Conservation (phyloP, 2,888 invertebrate species). For the Plagodis pulveraria region DNA sequence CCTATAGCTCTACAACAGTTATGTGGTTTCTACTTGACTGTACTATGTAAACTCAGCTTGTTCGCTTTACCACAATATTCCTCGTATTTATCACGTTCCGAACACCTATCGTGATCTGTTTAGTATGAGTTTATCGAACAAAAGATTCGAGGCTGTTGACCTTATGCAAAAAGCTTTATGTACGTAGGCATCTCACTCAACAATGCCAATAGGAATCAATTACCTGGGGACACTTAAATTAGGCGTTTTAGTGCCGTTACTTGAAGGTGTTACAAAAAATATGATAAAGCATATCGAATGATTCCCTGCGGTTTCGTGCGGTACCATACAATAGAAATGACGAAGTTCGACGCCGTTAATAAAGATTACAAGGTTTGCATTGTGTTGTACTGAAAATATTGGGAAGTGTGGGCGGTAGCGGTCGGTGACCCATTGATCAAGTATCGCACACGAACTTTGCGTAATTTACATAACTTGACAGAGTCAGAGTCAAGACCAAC, state of each 20-base stretch:
- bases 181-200: slow-evolving; percentile 52
- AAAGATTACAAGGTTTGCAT: slow-evolving; percentile 47
- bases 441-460: slow-evolving; percentile 71
- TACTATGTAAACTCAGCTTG: slow-evolving; percentile 19
- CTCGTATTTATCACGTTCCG: slow-evolving; percentile 50
- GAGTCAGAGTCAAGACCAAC: slow-evolving; percentile 65
- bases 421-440: slow-evolving; percentile 75
- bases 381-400: slow-evolving; percentile 52
- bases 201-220: slow-evolving; percentile 68
- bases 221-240: slow-evolving; percentile 62
- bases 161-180: slow-evolving; percentile 61
- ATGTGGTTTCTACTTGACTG: slow-evolving; percentile 4
- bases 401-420: slow-evolving; percentile 61
- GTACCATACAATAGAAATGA: slow-evolving; percentile 41
- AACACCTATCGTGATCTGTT: slow-evolving; percentile 52
- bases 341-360: slow-evolving; percentile 49
- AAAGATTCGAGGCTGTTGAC: slow-evolving; percentile 67
- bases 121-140: slow-evolving; percentile 65
- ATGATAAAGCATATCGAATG: slow-evolving; percentile 48
- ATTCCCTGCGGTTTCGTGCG: slow-evolving; percentile 35
- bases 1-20: slow-evolving; percentile 6
- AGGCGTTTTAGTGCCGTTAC: slow-evolving; percentile 57
- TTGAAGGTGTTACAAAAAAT: slow-evolving; percentile 47
- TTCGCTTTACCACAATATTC: slow-evolving; percentile 36
- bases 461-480: slow-evolving; percentile 82